A percentile compares a stretch with the other conserved stretches of the same genome.
phyloP scores from a whole-genome alignment of 53 echinoderm and acorn worm species.

The Holothuria leucospilota region DNA sequence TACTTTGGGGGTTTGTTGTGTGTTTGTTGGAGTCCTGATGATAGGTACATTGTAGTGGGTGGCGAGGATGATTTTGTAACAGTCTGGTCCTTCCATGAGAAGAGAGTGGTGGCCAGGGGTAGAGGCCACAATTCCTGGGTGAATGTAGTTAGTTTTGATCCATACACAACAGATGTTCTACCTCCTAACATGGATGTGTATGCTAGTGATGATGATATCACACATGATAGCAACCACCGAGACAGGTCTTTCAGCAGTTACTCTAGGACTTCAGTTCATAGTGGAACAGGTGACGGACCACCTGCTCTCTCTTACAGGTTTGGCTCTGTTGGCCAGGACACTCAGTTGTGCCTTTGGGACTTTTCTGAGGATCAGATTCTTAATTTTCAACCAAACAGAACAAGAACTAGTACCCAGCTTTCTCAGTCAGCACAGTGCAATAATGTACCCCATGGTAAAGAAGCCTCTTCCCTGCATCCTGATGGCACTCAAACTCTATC shows the following conservation, averaged over 20 bases:
- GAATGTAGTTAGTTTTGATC: constrained; percentile 92
- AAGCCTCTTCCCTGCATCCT: constrained; percentile 65
- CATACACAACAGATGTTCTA: constrained; percentile 81
- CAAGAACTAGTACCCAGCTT: constrained; percentile 93
- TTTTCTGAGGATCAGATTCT: constrained; percentile 89
- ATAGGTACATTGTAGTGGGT: constrained; percentile 89
- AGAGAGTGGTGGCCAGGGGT: constrained; percentile 85
- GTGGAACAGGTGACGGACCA: constrained; percentile 55
- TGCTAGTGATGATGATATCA: constrained; percentile 91
- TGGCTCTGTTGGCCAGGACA: constrained; percentile 98
- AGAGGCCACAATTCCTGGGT: constrained; percentile 95
- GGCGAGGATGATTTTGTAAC: constrained; percentile 97
- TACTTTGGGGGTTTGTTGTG: constrained; percentile 97
- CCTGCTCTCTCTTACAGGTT: constrained; percentile 90
- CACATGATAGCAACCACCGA: constrained; percentile 59
- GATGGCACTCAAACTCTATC: constrained; percentile 82
- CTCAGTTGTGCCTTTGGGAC: constrained; percentile 98
- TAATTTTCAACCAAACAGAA: constrained; percentile 79
- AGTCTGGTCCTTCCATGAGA: constrained; percentile 92
- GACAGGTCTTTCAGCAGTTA: constrained; percentile 90
- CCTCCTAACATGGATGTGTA: constrained; percentile 78
- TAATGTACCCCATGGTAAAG: constrained; percentile 79
- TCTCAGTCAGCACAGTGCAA: constrained; percentile 75
- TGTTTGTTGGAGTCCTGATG: constrained; percentile 99
- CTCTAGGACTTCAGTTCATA: constrained; percentile 89